These are phyloP conservation scores for Brenthis hecate DNA, from an alignment of 2,888 invertebrate genomes.

Conservation along the genomic window DNA sequence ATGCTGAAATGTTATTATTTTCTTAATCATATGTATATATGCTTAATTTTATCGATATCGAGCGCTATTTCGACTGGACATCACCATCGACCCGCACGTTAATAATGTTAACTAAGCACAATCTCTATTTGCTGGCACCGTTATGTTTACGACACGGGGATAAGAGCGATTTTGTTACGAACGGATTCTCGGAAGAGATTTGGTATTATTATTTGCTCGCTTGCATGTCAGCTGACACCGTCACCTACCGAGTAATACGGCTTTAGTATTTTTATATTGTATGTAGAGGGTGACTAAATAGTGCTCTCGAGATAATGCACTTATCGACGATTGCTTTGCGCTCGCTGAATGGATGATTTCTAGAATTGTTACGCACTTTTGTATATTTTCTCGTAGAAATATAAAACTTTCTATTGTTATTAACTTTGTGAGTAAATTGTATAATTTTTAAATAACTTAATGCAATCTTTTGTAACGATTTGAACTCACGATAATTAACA, in stretches of 20 bases:
- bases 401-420: no score
- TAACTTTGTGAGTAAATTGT: no score
- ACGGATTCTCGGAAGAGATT: slow-evolving; percentile 3
- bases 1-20: background rate
- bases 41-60: slow-evolving; percentile 41
- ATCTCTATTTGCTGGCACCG: slow-evolving; percentile 41
- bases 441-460: no score
- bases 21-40: background rate
- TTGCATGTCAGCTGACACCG: slow-evolving; percentile 43
- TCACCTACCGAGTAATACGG: slow-evolving; percentile 26
- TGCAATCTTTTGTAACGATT: no score
- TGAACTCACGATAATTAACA: no score
- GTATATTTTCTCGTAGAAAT: no score
- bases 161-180: slow-evolving; percentile 27
- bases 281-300: slow-evolving; percentile 29
- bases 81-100: slow-evolving; percentile 62
- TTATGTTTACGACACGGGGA: slow-evolving; percentile 22
- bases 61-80: slow-evolving; percentile 34
- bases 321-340: background rate
- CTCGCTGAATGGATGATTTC: background rate
- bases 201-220: slow-evolving; percentile 36
- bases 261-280: slow-evolving; percentile 27
- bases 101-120: slow-evolving; percentile 55
- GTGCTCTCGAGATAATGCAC: slow-evolving; percentile 3
- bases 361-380: background rate